Evolutionary conservation across 2,797 vertebrate genomes (phyloP), one percentile per base, ranked within the genome.

Genomic region (Anableps anableps): DNA sequence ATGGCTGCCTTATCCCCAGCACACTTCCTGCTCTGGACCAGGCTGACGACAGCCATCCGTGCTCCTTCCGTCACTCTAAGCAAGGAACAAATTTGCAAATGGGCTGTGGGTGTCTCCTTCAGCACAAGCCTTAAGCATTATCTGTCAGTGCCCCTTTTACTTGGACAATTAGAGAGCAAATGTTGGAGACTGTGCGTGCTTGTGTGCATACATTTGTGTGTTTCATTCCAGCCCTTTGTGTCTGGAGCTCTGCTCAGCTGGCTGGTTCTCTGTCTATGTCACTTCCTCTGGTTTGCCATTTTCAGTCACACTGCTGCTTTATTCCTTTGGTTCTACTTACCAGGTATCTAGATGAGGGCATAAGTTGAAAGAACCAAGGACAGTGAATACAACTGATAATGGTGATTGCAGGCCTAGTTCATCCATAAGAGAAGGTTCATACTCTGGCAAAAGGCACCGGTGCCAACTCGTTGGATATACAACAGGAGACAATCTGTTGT

Each of bases 1-100:
- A 99, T 99, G 98, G 97, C 98, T 92, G 97, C 97, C 97, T 98
- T 98, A 98, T 99, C 98, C 97, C 94, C 95, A 96, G 96, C 97
- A 96, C 97, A 96, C 97, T 99, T 99, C 98, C 98, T 99, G 98
- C 97, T 97, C 97, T 96, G 95, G 96, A 96, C 96, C 96, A 95
- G 96, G 96, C 97, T 98, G 97, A 98, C 97, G 96, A 98, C 98
- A 98, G 97, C 97, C 96, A 97, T 97, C 92, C 96, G 96, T 89
- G 95, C 97, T 96, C 96, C 96, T 97, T 97, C 97, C 96, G 97
- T 96, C 96, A 97, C 95, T 97, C 90, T 88, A 31, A 91, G 90
- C 60, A 21, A 89, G 80, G 88, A 92, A 90, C 88, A 62, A 88
- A 90, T 90, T 81, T 71, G 78, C 55, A 48, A 93, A 94, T 92